Percentiles rank a stretch among this genome's conserved stretches.
These are phyloP conservation scores for Bolinopsis microptera DNA, from an alignment of 37 sponge, comb jelly and placozoan genomes.

Conservation along the genomic window DNA sequence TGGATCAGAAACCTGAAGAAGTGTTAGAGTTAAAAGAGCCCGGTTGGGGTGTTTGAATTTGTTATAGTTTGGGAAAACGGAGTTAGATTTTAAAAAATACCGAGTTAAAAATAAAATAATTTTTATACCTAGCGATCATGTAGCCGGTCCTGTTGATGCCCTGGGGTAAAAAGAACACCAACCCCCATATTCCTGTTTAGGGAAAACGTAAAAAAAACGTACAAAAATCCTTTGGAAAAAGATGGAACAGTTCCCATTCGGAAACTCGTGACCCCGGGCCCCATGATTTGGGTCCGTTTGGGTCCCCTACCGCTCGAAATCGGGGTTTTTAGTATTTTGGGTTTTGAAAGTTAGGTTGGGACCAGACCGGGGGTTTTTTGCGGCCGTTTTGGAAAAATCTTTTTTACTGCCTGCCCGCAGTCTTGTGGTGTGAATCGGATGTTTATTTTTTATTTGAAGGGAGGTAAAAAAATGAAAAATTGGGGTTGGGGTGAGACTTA, in stretches of 20 bases:
- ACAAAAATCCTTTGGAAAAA: constrained; percentile 61
- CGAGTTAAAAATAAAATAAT: no score
- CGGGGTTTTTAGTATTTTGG: constrained; percentile 47
- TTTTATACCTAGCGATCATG: constrained; percentile 81
- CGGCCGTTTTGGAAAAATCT: no score
- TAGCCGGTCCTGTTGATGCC: constrained; percentile 90
- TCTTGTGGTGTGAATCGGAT: constrained; percentile 33
- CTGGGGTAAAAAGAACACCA: constrained; percentile 88
- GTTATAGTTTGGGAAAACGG: no score
- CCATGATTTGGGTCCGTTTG: constrained; percentile 55
- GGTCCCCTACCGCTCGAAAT: neutral
- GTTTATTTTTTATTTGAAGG: no score
- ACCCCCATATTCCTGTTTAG: constrained; percentile 68
- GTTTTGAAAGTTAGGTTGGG: constrained; percentile 13
- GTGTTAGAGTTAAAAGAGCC: no score
- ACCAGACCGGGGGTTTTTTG: constrained; percentile 5
- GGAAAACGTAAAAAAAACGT: constrained; percentile 41
- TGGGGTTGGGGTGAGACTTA: no score
- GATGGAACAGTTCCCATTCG: constrained; percentile 71
- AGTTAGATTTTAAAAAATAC: no score
- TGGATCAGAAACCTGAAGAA: constrained; percentile 49
- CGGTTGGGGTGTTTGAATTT: no score
- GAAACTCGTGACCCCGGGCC: constrained; percentile 80
- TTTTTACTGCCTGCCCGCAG: neutral
- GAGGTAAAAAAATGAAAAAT: no score